Conservation (phyloP, 2,113 vertebrate genomes). For the Polypterus bichir region DNA sequence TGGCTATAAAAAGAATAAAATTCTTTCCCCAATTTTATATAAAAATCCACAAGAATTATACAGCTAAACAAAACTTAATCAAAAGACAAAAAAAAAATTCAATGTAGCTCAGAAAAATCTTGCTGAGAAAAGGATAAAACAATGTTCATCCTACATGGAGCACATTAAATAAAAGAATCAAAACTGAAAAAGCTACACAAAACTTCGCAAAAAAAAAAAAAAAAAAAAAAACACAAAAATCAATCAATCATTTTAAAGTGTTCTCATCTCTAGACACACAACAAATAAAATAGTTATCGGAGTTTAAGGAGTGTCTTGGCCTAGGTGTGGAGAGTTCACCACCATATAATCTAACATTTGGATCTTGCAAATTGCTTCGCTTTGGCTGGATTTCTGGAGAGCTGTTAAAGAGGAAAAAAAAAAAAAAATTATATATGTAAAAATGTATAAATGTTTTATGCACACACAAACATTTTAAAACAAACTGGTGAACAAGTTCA, state of each 20-base stretch:
- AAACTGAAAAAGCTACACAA: not conserved
- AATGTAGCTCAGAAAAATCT: not conserved
- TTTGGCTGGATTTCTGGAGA: constrained; percentile 29
- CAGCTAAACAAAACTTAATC: not conserved
- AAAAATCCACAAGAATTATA: no score
- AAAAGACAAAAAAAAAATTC: not conserved
- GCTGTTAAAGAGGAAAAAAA: constrained; percentile 11
- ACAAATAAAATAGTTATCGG: constrained; percentile 35
- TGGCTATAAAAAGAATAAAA: no score
- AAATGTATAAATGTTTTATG: not conserved
- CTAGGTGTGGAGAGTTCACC: constrained; percentile 18
- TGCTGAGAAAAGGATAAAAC: not conserved
- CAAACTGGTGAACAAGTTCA: no score
- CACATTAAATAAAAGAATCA: not conserved
- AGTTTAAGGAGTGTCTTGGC: constrained; percentile 23
- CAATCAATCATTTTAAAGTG: constrained; percentile 7
- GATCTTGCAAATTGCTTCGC: constrained; percentile 34
- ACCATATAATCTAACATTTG: constrained; percentile 20
- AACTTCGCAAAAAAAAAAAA: not conserved
- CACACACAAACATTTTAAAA: not conserved
- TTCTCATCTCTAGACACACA: constrained; percentile 38
- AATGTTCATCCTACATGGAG: not conserved
- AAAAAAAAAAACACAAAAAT: not conserved
- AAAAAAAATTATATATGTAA: not conserved
- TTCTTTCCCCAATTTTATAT: no score